Conservation (phyloP, 64 coral and sea anemone species). For the Stichodactyla mertensii region DNA sequence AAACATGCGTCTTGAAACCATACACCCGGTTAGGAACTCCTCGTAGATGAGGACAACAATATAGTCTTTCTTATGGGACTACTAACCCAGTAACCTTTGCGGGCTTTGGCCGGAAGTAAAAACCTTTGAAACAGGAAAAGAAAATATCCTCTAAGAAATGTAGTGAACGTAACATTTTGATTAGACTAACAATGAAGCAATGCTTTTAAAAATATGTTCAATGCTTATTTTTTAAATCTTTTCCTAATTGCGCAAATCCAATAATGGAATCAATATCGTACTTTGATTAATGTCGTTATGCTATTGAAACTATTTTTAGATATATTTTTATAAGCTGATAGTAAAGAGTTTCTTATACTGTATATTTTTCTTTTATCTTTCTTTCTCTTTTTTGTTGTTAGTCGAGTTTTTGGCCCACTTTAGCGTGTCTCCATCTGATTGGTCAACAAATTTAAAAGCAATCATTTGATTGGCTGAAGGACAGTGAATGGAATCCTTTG, state of each 20-base stretch:
- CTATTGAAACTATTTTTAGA: neutral
- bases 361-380: neutral
- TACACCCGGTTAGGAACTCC: neutral
- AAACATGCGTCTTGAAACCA: conserved; percentile 21
- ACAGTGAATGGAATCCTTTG: neutral
- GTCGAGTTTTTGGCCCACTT: neutral
- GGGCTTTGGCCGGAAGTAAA: neutral
- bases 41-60: conserved; percentile 4
- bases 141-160: too few species aligned
- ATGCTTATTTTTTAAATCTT: too few species aligned
- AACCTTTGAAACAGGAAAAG: neutral
- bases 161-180: too few species aligned
- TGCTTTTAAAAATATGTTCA: too few species aligned
- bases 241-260: too few species aligned
- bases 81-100: neutral
- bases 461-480: conserved; percentile 5
- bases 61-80: conserved; percentile 2
- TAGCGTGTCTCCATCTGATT: conserved; percentile 5
- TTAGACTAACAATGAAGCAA: too few species aligned
- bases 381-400: neutral
- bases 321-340: neutral
- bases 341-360: neutral
- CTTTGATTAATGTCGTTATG: too few species aligned
- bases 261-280: too few species aligned
- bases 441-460: neutral